A percentile compares a stretch with the other conserved stretches of the same genome.
Evolutionary conservation across 2,888 invertebrate genomes (phyloP).

Genomic region (Balanococcus diminutus): DNA sequence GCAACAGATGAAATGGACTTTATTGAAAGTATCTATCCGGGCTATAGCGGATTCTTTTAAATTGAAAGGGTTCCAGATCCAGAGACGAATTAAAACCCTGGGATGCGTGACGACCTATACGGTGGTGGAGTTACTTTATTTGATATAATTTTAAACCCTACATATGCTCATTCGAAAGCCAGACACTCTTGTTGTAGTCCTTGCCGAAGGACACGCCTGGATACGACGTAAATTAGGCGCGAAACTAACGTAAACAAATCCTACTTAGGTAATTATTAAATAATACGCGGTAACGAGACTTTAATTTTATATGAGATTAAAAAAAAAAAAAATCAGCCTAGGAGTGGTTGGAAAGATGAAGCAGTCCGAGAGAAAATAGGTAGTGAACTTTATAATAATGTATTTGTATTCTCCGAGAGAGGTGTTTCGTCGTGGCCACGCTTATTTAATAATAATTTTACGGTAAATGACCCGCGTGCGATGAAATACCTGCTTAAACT

Average conservation of each 20-base stretch:
- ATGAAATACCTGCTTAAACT: slow-evolving; percentile 11
- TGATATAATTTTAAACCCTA: neutral
- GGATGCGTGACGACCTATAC: neutral
- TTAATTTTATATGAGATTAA: neutral
- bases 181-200: neutral
- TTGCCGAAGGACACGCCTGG: neutral
- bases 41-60: neutral
- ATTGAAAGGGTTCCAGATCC: neutral
- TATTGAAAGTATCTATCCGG: neutral
- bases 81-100: neutral
- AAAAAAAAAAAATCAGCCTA: too few species aligned
- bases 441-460: slow-evolving; percentile 32
- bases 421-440: neutral
- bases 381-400: neutral
- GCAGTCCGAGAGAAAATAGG: neutral
- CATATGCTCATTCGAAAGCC: neutral
- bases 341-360: neutral
- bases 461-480: slow-evolving; percentile 42
- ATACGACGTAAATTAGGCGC: neutral
- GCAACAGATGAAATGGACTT: neutral
- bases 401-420: neutral
- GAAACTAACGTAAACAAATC: neutral
- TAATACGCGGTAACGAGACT: neutral
- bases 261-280: neutral
- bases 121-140: too few species aligned